These are phyloP conservation scores for Agrilus planipennis DNA, from an alignment of 1,140 invertebrate genomes.

Conservation along the genomic window DNA sequence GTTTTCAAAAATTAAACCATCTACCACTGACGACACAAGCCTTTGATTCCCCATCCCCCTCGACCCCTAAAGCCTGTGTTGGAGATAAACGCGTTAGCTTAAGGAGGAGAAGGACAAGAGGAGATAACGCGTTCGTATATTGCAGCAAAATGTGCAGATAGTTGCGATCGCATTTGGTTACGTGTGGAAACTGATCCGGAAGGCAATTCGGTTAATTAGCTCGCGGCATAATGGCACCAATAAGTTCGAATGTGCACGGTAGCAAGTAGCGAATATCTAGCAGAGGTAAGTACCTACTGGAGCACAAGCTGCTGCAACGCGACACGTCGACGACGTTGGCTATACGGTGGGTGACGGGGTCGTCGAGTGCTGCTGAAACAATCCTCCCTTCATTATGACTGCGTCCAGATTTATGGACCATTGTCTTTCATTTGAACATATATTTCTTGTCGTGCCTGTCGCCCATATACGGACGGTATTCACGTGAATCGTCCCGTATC, in stretches of 20 bases:
- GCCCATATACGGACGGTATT: constrained; percentile 18
- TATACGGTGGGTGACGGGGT: too few relatives aligned
- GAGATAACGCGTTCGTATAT: too few relatives aligned
- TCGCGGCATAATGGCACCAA: constrained; percentile 18
- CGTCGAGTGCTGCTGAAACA: constrained; percentile 3
- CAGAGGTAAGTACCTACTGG: constrained; percentile 1
- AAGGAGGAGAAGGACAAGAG: too few relatives aligned
- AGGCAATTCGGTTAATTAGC: constrained; percentile 22
- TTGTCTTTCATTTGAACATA: constrained; percentile 34
- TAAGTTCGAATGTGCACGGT: constrained; percentile 16
- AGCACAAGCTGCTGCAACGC: constrained; percentile 9
- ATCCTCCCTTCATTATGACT: constrained; percentile 14
- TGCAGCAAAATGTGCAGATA: too few relatives aligned
- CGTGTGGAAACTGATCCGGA: too few relatives aligned
- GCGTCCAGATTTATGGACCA: constrained; percentile 30
- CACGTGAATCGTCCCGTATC: constrained; percentile 17
- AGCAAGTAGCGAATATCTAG: neutral
- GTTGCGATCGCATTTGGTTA: too few relatives aligned
- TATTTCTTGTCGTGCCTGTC: constrained; percentile 23
- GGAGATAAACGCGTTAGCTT: too few relatives aligned
- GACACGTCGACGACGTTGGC: too few relatives aligned
- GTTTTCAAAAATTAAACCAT: too few relatives aligned
- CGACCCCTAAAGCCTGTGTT: too few relatives aligned
- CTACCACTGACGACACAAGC: too few relatives aligned
- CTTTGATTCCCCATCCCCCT: too few relatives aligned